Conservation (phyloP, 2,113 vertebrate genomes). For the Larimichthys crocea region DNA sequence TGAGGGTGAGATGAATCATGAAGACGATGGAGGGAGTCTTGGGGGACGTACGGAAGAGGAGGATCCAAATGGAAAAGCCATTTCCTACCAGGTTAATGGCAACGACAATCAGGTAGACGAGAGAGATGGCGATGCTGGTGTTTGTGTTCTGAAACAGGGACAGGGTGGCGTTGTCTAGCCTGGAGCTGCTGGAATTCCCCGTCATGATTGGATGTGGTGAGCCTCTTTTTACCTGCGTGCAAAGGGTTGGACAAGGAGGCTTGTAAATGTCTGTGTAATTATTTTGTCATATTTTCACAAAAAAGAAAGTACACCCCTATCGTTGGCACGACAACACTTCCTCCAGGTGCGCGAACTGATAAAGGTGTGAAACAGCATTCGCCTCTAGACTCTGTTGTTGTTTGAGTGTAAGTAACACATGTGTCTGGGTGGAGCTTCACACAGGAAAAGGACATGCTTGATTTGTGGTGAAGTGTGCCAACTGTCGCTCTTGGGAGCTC, state of each 20-base stretch:
- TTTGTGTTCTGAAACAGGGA: slow-evolving; percentile 81
- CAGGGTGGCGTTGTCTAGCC: slow-evolving; percentile 86
- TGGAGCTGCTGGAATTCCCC: slow-evolving; percentile 55
- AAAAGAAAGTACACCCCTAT: neutral
- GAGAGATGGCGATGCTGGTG: slow-evolving; percentile 78
- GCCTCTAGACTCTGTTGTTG: neutral
- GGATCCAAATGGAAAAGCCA: slow-evolving; percentile 89
- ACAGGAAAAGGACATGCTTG: slow-evolving; percentile 65
- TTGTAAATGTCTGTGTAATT: neutral
- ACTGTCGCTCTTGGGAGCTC: neutral
- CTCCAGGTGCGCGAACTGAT: neutral
- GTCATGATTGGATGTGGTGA: slow-evolving; percentile 48
- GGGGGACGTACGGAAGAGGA: slow-evolving; percentile 87
- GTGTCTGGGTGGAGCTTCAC: slow-evolving; percentile 48
- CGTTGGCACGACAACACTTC: too few species aligned
- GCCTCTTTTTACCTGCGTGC: slow-evolving; percentile 22
- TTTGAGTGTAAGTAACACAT: neutral
- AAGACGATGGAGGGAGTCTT: slow-evolving; percentile 90
- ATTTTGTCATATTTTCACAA: neutral
- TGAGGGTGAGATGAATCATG: slow-evolving; percentile 95
- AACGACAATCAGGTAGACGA: slow-evolving; percentile 87
- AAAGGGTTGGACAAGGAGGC: neutral
- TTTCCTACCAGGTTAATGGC: slow-evolving; percentile 89
- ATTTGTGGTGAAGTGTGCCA: slow-evolving; percentile 28
- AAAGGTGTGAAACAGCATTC: slow-evolving; percentile 42